Evolutionary conservation across 1,140 invertebrate species (phyloP).

Genomic region (Tetramorium alpestre): DNA sequence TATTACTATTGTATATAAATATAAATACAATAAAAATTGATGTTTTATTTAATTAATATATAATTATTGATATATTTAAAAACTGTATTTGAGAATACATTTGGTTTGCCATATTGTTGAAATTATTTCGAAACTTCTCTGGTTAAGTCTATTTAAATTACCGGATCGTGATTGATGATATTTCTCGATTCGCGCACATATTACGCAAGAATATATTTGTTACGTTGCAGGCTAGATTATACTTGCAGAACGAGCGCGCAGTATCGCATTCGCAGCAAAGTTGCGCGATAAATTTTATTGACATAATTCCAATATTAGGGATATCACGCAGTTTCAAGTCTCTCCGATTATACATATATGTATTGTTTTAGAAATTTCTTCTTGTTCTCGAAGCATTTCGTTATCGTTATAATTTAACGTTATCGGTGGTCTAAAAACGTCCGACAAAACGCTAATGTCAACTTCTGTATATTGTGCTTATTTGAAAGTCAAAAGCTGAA

Average conservation of each 20-base stretch:
- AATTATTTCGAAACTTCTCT: too few species aligned
- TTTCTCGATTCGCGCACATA: background rate
- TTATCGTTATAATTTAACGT: background rate
- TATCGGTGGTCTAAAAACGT: background rate
- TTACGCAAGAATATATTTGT: conserved; percentile 14
- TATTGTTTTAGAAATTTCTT: background rate
- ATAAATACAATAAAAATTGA: too few species aligned
- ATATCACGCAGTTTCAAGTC: background rate
- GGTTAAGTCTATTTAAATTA: background rate
- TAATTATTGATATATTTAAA: too few species aligned
- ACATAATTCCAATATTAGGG: background rate
- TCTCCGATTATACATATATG: background rate
- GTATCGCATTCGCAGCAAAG: background rate
- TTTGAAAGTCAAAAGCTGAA: background rate
- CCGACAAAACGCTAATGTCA: background rate
- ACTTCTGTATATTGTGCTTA: background rate
- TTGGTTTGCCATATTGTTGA: too few species aligned
- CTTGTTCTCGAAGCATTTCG: background rate
- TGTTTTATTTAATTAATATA: too few species aligned
- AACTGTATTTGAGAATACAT: too few species aligned
- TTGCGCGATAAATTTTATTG: background rate
- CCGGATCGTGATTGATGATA: background rate
- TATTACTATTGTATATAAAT: too few species aligned
- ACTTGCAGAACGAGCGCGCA: background rate
- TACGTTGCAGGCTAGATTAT: background rate